Evolutionary conservation across 2,888 invertebrate genomes (phyloP).

Genomic region (Agrotis segetum): DNA sequence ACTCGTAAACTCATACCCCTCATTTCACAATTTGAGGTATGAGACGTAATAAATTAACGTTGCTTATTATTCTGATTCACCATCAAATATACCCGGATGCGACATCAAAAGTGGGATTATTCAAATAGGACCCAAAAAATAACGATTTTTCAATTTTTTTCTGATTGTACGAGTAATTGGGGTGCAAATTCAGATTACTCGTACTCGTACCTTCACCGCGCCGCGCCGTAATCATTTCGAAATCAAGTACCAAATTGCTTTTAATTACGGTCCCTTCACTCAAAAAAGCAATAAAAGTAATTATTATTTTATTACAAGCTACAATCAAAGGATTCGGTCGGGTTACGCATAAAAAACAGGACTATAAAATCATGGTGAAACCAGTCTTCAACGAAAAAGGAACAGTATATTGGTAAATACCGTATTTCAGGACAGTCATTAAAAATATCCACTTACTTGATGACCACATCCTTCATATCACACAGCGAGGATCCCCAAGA

Average conservation of each 20-base stretch:
- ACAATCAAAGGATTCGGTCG: slow-evolving; percentile 4
- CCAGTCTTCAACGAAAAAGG: not conserved
- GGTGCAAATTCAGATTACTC: not conserved
- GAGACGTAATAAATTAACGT: no score
- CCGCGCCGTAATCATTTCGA: not conserved
- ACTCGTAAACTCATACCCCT: no score
- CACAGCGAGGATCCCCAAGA: slow-evolving; percentile 92
- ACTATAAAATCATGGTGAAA: slow-evolving; percentile 4
- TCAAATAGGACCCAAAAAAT: not conserved
- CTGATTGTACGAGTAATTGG: not conserved
- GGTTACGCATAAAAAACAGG: not conserved
- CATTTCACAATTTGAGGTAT: no score
- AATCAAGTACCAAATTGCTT: not conserved
- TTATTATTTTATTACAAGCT: not conserved
- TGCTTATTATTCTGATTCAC: no score
- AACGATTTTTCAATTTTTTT: not conserved
- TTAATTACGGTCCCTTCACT: not conserved
- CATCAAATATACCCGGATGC: no score
- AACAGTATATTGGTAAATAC: not conserved
- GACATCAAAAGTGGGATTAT: not conserved
- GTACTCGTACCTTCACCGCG: not conserved
- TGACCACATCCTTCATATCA: slow-evolving; percentile 92
- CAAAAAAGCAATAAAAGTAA: slow-evolving; percentile 2
- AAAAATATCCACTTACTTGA: slow-evolving; percentile 85
- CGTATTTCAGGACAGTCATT: not conserved